A percentile compares a stretch with the other conserved stretches of the same genome.
Conservation (phyloP, 2,888 invertebrate genomes). For the Eupithecia tripunctaria region DNA sequence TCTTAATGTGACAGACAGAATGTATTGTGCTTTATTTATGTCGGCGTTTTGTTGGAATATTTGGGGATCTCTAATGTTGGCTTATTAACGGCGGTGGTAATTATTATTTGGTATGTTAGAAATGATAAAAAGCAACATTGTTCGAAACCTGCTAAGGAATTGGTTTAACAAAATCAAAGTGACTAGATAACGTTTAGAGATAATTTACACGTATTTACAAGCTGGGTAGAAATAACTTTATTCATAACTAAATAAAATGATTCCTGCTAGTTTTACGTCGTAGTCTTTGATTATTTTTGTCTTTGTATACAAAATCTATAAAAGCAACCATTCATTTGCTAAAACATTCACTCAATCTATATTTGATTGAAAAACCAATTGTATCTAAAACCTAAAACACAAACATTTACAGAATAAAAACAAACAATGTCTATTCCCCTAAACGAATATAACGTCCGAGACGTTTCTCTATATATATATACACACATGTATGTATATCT, state of each 20-base stretch:
- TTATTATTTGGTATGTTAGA: background rate
- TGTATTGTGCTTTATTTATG: slow-evolving; percentile 64
- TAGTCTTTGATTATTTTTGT: no score
- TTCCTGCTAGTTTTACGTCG: background rate
- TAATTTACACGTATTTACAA: no score
- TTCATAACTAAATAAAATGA: background rate
- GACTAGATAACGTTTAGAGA: no score
- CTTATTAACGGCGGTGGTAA: slow-evolving; percentile 22
- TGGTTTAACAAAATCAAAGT: no score
- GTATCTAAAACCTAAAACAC: no score
- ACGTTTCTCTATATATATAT: no score
- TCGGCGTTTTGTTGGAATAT: slow-evolving; percentile 39
- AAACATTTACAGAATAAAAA: no score
- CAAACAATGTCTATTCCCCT: no score
- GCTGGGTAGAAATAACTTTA: no score
- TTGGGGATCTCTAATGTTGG: slow-evolving; percentile 32
- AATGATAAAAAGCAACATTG: background rate
- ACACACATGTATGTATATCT: no score
- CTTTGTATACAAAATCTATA: background rate
- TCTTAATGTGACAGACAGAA: slow-evolving; percentile 76
- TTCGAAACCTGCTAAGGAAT: background rate
- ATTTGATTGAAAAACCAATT: background rate
- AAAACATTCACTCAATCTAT: background rate
- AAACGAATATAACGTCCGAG: background rate
- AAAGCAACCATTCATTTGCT: background rate